A percentile compares a stretch with the other conserved stretches of the same genome.
Conservation (phyloP, 2,113 vertebrate genomes). For the Apistogramma diplotaenia region DNA sequence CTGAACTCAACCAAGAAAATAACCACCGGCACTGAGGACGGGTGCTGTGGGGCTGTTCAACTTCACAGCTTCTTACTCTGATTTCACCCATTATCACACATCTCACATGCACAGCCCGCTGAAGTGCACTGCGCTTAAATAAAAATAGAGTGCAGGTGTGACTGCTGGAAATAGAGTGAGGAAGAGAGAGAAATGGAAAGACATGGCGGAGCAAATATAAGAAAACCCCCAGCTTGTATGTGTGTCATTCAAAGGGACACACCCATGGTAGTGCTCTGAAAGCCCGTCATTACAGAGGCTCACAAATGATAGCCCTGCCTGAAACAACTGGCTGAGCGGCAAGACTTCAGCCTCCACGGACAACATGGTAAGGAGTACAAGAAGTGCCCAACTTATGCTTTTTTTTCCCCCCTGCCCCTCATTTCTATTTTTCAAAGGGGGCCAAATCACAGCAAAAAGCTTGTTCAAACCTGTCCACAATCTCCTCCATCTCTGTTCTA, state of each 20-base stretch:
- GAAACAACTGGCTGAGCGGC: slow-evolving; percentile 58
- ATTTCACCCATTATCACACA: background rate
- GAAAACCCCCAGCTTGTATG: slow-evolving; percentile 63
- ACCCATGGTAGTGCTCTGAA: slow-evolving; percentile 68
- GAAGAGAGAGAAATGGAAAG: background rate
- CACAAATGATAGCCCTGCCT: slow-evolving; percentile 74
- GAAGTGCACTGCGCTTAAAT: slow-evolving; percentile 32
- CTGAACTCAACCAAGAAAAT: background rate
- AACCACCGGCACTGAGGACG: background rate
- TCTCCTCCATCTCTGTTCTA: slow-evolving; percentile 28
- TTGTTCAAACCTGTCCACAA: slow-evolving; percentile 51
- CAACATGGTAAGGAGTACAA: slow-evolving; percentile 4
- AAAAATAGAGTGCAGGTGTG: slow-evolving; percentile 57
- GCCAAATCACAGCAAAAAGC: slow-evolving; percentile 12
- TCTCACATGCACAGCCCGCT: background rate
- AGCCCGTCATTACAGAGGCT: slow-evolving; percentile 73
- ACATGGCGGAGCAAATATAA: slow-evolving; percentile 31
- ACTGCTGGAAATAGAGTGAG: background rate
- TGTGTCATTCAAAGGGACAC: slow-evolving; percentile 73
- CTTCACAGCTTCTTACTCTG: background rate
- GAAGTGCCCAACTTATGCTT: background rate
- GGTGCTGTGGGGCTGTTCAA: background rate
- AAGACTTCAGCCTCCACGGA: slow-evolving; percentile 41
- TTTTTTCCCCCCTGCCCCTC: background rate
- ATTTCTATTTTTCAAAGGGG: background rate